Conservation (phyloP, 2,888 invertebrate species). For the Dione juno region DNA sequence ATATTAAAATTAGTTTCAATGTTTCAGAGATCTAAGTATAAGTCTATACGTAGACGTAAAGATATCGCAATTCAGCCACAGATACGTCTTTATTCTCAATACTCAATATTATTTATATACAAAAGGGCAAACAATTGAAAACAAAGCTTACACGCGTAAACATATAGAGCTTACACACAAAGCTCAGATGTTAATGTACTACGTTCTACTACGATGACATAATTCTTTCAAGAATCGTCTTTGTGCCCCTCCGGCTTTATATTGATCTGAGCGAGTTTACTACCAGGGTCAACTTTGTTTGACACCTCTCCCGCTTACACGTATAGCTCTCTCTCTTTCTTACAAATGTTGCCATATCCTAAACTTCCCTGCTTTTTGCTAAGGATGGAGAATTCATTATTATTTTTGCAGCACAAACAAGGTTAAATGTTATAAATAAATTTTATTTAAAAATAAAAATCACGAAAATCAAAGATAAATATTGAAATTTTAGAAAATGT, state of each 20-base stretch:
- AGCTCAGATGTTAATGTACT: constrained; percentile 22
- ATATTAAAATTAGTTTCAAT: too few relatives aligned
- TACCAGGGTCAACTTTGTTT: constrained; percentile 53
- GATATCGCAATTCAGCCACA: not conserved
- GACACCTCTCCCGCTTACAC: constrained; percentile 45
- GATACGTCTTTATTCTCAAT: not conserved
- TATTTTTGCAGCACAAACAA: too few relatives aligned
- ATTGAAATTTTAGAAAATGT: too few relatives aligned
- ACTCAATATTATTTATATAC: not conserved
- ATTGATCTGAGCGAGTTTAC: constrained; percentile 48
- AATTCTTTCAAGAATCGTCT: constrained; percentile 35
- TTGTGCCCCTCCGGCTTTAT: constrained; percentile 39
- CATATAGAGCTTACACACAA: constrained; percentile 15
- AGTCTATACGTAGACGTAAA: too few relatives aligned
- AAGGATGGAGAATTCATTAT: constrained; percentile 47
- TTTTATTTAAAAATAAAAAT: too few relatives aligned
- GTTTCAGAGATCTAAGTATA: too few relatives aligned
- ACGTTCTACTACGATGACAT: constrained; percentile 36
- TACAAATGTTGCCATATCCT: constrained; percentile 55
- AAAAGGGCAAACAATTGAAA: not conserved
- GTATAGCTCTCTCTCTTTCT: constrained; percentile 39
- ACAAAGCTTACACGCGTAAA: not conserved
- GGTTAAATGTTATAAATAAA: too few relatives aligned
- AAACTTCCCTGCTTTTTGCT: constrained; percentile 43
- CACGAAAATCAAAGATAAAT: too few relatives aligned